Evolutionary conservation across 23 tunicate species (phyloP), one percentile per base, ranked within the genome.

Genomic region (Aplidium turbinatum): DNA sequence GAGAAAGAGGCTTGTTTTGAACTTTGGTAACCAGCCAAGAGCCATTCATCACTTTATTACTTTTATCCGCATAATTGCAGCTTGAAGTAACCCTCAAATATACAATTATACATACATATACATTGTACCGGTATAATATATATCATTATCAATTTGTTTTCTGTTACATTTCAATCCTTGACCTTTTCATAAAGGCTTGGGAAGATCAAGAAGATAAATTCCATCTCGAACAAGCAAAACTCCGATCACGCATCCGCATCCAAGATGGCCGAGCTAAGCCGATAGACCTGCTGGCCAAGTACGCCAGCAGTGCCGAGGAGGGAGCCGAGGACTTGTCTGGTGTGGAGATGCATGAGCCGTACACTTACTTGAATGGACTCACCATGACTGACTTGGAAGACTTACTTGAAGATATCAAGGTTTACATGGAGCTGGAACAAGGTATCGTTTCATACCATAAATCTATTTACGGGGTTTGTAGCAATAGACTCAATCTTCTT

Each of bases 201-300:
- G 95, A 91, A 38, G 85, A 83, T 31, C 99, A 95, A 63, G 99
- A 95, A 62, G 99, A 95, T 47, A 83, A 80, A 46, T 95, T 95
- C 57, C 99, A 94, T 57, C 57, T 94, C 57, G 95, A 94, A 77
- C 99, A 94, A 63, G 99, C 99, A 1, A 94, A 87, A 48, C 68
- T 94, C 46, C 63, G 99, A 19, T 87, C 95, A 23, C 73, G 90
- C 16, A 87, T 94, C 47, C 76, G 99, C n/a, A 94, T 94, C 35
- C 95, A 94, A 53, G 99, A 94, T 73, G 95, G 99, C 0, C 78
- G 99, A 3, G 99, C 99, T 9, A 94, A 87, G 33, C 95, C 99
- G 6, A 94, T 94, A 22, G 99, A 94, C 66, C 63, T 94, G 33
- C 78, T 94, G 7, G 99, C 99, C 20, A 82, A 82, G 24, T 94